Evolutionary conservation across 2,888 invertebrate genomes (phyloP).

Genomic region (Cephus pulcher): DNA sequence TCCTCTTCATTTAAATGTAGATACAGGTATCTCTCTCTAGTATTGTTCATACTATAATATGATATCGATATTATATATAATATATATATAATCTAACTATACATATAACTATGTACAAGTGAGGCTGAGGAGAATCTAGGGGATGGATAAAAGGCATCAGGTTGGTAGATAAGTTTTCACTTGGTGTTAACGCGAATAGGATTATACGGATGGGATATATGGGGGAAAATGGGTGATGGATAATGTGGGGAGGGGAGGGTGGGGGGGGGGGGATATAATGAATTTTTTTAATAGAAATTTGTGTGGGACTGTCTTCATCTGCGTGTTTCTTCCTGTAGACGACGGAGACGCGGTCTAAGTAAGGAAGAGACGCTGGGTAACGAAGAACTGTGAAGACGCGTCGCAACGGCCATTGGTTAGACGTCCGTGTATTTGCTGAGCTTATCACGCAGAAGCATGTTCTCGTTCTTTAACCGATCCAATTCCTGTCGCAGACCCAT

Average conservation of each 20-base stretch:
- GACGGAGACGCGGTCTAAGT: conserved; percentile 11
- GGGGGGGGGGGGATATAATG: background rate
- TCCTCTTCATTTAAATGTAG: conserved; percentile 8
- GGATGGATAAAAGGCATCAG: conserved; percentile 17
- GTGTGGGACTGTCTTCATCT: conserved; percentile 17
- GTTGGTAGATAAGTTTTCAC: background rate
- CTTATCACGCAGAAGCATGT: conserved; percentile 89
- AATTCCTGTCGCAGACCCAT: conserved; percentile 90
- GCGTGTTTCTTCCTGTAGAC: conserved; percentile 16
- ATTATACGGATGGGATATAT: background rate
- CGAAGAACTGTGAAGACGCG: conserved; percentile 23
- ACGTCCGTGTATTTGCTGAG: conserved; percentile 90
- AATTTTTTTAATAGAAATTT: conserved; percentile 6
- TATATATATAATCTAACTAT: conserved; percentile 62
- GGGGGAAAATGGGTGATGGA: conserved; percentile 9
- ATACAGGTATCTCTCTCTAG: conserved; percentile 30
- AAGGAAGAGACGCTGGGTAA: conserved; percentile 12
- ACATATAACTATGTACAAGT: conserved; percentile 66
- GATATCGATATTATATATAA: conserved; percentile 36
- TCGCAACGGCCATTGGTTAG: conserved; percentile 67
- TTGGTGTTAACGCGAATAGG: background rate
- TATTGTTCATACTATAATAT: conserved; percentile 40
- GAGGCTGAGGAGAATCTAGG: conserved; percentile 32
- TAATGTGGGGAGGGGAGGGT: background rate
- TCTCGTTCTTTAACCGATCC: conserved; percentile 92